Conservation (phyloP, 2,113 vertebrate species). For the Strix uralensis region DNA sequence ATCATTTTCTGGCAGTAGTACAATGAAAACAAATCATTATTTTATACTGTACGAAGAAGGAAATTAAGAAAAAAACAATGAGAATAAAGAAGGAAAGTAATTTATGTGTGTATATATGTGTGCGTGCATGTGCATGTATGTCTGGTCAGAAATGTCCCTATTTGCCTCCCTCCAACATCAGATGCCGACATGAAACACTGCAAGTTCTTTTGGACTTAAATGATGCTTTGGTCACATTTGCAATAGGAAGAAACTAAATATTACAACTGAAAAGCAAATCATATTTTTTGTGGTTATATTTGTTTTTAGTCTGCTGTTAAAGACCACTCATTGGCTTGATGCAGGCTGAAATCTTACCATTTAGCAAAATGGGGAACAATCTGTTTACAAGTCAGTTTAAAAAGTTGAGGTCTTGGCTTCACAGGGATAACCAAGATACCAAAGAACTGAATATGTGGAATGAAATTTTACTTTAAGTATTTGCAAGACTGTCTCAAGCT, state of each 20-base stretch:
- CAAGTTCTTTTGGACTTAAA: neutral
- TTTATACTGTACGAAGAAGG: neutral
- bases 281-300: neutral
- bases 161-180: neutral
- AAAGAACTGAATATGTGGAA: neutral
- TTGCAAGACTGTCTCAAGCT: neutral
- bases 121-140: accelerated
- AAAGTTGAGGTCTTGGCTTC: neutral
- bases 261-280: neutral
- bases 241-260: accelerated
- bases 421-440: accelerated
- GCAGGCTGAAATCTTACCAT: neutral
- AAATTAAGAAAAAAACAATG: neutral
- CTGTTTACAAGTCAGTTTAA: neutral
- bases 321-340: neutral
- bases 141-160: neutral
- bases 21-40: neutral
- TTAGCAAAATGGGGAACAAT: neutral
- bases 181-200: neutral
- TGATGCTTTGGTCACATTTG: neutral
- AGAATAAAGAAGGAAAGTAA: neutral
- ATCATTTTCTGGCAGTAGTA: neutral
- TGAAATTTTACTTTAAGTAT: neutral
- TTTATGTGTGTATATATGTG: accelerated
- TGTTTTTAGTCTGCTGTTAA: neutral